Percentiles rank a stretch among this genome's conserved stretches.
These are phyloP conservation scores for Apis mellifera DNA, from an alignment of 1,140 invertebrate species.

Conservation along the genomic window DNA sequence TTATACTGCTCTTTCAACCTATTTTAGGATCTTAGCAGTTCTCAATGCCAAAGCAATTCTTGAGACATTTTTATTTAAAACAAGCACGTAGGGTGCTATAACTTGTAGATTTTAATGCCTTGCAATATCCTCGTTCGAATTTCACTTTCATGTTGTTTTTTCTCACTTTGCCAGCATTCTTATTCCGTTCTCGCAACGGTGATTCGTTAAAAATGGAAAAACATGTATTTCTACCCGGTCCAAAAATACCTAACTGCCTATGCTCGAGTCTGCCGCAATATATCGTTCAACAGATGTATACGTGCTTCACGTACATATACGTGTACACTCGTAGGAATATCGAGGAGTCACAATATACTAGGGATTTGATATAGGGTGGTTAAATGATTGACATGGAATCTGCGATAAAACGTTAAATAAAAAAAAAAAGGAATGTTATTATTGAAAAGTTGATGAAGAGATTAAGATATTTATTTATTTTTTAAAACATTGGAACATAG, in stretches of 20 bases:
- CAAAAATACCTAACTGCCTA: conserved; percentile 29
- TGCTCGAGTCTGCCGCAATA: conserved; percentile 38
- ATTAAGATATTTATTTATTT: background rate
- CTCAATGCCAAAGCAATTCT: too few relatives aligned
- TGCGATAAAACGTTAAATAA: conserved; percentile 49
- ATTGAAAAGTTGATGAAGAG: background rate
- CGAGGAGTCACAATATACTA: conserved; percentile 20
- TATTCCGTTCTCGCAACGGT: conserved; percentile 28
- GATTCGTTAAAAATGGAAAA: conserved; percentile 37
- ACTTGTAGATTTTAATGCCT: background rate
- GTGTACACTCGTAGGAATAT: conserved; percentile 39
- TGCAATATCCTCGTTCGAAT: conserved; percentile 10
- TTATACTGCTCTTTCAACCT: background rate
- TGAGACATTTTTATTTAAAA: background rate
- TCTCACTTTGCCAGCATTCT: conserved; percentile 6
- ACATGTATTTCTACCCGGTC: conserved; percentile 23
- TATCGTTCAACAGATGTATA: conserved; percentile 43
- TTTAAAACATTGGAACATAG: background rate
- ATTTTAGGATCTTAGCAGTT: too few relatives aligned
- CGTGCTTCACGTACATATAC: conserved; percentile 1
- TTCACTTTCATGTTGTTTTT: conserved; percentile 24
- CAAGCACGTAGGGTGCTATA: background rate
- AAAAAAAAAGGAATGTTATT: conserved; percentile 10
- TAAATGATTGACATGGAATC: conserved; percentile 64
- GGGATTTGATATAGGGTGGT: conserved; percentile 50